Conservation (phyloP, 2,113 vertebrate genomes). For the Scolopax mira region DNA sequence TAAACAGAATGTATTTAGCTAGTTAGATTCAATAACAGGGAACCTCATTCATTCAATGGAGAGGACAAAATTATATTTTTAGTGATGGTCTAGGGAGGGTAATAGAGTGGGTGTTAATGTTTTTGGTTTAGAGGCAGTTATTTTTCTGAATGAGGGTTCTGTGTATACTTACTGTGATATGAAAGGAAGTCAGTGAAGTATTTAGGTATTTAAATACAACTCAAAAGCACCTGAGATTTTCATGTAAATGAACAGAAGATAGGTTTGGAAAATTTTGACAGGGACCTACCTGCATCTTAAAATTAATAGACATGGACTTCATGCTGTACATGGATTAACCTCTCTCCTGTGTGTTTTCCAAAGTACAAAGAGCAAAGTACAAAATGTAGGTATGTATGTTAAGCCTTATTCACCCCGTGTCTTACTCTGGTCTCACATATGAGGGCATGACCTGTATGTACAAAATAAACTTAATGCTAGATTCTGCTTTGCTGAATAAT, state of each 20-base stretch:
- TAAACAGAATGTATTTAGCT: slow-evolving; percentile 65
- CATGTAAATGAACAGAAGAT: background rate
- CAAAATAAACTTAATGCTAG: background rate
- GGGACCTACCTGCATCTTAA: background rate
- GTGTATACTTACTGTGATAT: background rate
- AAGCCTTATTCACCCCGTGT: background rate
- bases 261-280: background rate
- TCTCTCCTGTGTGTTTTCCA: background rate
- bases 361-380: background rate
- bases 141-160: slow-evolving; percentile 2
- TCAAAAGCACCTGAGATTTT: background rate
- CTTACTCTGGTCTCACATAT: background rate
- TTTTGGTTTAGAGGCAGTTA: background rate
- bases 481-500: background rate
- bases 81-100: background rate
- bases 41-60: background rate
- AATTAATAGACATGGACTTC: background rate
- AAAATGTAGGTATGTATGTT: background rate
- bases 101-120: background rate
- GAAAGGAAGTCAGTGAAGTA: background rate
- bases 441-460: background rate
- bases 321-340: background rate
- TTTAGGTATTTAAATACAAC: background rate
- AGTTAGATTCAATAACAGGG: background rate
- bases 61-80: background rate